Conservation (phyloP, 2,888 invertebrate genomes). For the Sycophila texana region DNA sequence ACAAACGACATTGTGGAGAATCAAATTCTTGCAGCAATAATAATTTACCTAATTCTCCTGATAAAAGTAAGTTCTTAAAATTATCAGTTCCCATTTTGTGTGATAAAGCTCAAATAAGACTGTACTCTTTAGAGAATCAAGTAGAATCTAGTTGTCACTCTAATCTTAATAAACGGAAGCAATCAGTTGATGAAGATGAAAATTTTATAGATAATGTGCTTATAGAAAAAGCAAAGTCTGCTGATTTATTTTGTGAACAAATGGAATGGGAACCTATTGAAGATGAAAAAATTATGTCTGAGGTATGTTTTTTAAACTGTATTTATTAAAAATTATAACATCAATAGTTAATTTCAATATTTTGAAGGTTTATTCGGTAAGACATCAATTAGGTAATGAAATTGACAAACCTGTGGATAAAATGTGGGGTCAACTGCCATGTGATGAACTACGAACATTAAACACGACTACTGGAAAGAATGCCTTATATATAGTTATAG, state of each 20-base stretch:
- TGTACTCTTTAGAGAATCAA: constrained; percentile 47
- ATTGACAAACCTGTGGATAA: constrained; percentile 46
- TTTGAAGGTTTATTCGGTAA: constrained; percentile 66
- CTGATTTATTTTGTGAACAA: constrained; percentile 64
- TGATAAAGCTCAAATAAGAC: constrained; percentile 36
- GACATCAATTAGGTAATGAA: constrained; percentile 63
- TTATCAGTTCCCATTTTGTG: constrained; percentile 24
- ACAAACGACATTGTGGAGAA: constrained; percentile 10
- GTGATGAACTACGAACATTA: constrained; percentile 36
- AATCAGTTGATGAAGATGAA: constrained; percentile 29
- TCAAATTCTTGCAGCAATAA: constrained; percentile 14
- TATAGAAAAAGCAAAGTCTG: constrained; percentile 41
- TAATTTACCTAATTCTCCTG: constrained; percentile 19
- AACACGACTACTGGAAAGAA: constrained; percentile 43
- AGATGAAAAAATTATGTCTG: constrained; percentile 69
- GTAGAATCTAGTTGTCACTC: constrained; percentile 28
- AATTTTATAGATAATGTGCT: constrained; percentile 24
- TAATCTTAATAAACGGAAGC: constrained; percentile 34
- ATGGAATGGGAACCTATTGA: constrained; percentile 75
- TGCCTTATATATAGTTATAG: constrained; percentile 71
- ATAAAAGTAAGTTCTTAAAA: constrained; percentile 40
- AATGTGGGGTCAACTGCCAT: constrained; percentile 34
- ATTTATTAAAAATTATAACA: constrained; percentile 11
- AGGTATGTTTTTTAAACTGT: constrained; percentile 59
- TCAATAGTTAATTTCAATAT: not conserved